Conservation (phyloP, 1,140 invertebrate species). For the Penaeus chinensis region DNA sequence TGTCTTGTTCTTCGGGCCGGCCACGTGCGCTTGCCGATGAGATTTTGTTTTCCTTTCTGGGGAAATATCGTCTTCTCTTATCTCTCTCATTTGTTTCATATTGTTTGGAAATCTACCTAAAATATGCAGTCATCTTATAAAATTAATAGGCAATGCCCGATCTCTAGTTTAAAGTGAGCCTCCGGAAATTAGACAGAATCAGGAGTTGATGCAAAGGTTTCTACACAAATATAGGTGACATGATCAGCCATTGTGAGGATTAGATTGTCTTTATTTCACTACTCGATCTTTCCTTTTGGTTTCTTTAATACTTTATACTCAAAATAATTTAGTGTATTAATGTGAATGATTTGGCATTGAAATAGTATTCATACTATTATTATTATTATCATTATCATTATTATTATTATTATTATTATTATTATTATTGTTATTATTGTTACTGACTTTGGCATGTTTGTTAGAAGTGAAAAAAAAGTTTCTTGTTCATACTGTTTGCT, state of each 20-base stretch:
- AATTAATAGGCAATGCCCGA: constrained; percentile 35
- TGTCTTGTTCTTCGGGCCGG: too few relatives aligned
- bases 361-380: too few relatives aligned
- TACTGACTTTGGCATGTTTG: too few relatives aligned
- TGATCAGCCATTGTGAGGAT: constrained; percentile 46
- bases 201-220: constrained; percentile 59
- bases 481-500: too few relatives aligned
- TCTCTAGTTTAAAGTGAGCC: constrained; percentile 56
- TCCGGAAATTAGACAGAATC: constrained; percentile 49
- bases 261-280: not conserved
- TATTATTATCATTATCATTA: too few relatives aligned
- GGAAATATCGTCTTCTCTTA: not conserved
- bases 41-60: not conserved
- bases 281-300: not conserved
- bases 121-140: constrained; percentile 24
- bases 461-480: too few relatives aligned
- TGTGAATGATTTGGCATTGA: too few relatives aligned
- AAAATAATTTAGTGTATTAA: not conserved
- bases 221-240: constrained; percentile 46
- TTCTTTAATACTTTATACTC: not conserved
- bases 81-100: not conserved
- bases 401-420: too few relatives aligned
- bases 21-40: not conserved
- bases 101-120: not conserved
- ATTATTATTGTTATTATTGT: too few relatives aligned